These are phyloP conservation scores for Drosophila phalerata DNA, from an alignment of 2,888 invertebrate species.

Conservation along the genomic window DNA sequence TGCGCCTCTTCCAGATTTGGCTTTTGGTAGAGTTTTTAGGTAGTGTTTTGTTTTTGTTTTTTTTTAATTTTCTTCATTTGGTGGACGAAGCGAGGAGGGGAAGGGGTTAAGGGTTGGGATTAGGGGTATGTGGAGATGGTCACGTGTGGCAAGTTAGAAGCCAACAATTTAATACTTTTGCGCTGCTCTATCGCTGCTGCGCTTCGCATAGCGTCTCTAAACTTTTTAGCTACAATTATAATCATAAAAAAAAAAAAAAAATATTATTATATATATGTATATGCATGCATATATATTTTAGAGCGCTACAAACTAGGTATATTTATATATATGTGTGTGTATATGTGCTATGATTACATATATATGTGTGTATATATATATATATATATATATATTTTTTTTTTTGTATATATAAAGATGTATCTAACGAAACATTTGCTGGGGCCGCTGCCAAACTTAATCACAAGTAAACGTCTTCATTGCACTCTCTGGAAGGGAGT, in stretches of 20 bases:
- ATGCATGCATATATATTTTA: slow-evolving; percentile 17
- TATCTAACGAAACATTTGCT: slow-evolving; percentile 44
- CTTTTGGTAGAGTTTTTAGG: slow-evolving; percentile 62
- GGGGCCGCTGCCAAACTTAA: slow-evolving; percentile 70
- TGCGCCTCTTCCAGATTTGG: slow-evolving; percentile 55
- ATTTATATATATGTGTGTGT: slow-evolving; percentile 24
- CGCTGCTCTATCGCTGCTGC: slow-evolving; percentile 44
- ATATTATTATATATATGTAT: slow-evolving; percentile 29
- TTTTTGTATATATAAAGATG: not conserved
- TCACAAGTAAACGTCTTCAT: slow-evolving; percentile 74
- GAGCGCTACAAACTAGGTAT: slow-evolving; percentile 33
- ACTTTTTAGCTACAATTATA: slow-evolving; percentile 64
- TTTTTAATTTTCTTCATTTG: slow-evolving; percentile 12
- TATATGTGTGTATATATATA: slow-evolving; percentile 31
- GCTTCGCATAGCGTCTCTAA: slow-evolving; percentile 74
- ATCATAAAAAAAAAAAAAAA: slow-evolving; percentile 55
- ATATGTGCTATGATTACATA: slow-evolving; percentile 16
- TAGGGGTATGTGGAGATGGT: not conserved
- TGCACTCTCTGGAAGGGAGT: slow-evolving; percentile 40
- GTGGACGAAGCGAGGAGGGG: slow-evolving; percentile 30
- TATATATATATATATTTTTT: slow-evolving; percentile 4
- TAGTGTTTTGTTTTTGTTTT: slow-evolving; percentile 29
- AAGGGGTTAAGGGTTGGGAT: slow-evolving; percentile 17
- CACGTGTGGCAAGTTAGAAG: slow-evolving; percentile 58
- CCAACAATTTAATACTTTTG: slow-evolving; percentile 75